Conservation (phyloP, 2,113 vertebrate species). For the Thinocorus orbignyianus region DNA sequence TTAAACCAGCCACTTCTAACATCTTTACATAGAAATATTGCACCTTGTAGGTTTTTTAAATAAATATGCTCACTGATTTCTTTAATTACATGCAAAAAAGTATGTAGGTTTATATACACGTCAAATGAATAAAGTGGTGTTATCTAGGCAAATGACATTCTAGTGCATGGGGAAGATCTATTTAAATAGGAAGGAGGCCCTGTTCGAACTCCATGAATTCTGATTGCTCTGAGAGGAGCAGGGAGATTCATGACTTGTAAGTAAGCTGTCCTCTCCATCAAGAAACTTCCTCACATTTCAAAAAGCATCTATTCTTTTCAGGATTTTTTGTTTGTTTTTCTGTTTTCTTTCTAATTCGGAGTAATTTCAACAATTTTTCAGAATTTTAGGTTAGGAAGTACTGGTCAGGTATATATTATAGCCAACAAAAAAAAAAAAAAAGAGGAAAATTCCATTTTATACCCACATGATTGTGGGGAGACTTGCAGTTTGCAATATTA, state of each 20-base stretch:
- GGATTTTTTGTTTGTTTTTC: too few relatives aligned
- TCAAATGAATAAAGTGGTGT: neutral
- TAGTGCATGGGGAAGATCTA: neutral
- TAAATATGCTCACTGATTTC: neutral
- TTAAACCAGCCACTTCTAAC: slow-evolving; percentile 5
- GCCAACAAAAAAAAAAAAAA: neutral
- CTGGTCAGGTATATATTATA: neutral
- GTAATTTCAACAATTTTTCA: neutral
- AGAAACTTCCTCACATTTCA: neutral
- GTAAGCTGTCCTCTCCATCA: neutral
- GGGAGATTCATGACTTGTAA: neutral
- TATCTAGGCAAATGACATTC: neutral
- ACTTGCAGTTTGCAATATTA: neutral
- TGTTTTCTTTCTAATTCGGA: neutral
- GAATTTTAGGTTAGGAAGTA: neutral
- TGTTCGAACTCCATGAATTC: neutral
- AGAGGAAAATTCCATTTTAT: neutral
- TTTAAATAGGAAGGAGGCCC: neutral
- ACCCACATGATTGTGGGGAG: neutral
- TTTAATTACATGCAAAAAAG: neutral
- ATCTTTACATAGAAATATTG: neutral
- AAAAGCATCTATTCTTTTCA: neutral
- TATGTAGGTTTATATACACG: neutral
- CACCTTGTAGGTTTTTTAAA: neutral
- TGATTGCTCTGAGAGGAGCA: neutral